Evolutionary conservation across 2,888 invertebrate species (phyloP), one percentile per base, ranked within the genome.

Genomic region (Drosophila subsilvestris): DNA sequence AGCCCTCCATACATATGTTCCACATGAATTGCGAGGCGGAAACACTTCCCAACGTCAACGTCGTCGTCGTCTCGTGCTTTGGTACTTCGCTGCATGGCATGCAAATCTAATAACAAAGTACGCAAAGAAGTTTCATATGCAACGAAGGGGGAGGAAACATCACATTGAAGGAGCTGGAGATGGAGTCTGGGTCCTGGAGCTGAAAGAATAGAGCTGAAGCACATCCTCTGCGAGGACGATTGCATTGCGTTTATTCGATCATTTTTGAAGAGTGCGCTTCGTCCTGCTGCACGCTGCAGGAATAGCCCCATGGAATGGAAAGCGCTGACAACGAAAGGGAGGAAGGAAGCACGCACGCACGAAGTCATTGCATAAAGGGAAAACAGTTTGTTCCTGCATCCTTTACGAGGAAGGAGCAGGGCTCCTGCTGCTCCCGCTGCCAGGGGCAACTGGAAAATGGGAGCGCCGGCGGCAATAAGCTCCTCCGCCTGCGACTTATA

Each of bases 51-150:
- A 68, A 50, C 44, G 29, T 44, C 48, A 22, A 51, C 48, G 12
- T 57, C 47, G 27, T 44, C 44, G 54, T 29, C 20, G 55, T 56
- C 73, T 14, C 37, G 37, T 37, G 14, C 37, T 14, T 6, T 2
- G 27, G 37, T 37, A 14, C 37, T 37, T 63, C 43, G 65, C 65
- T 63, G 51, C 56, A 3, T 42, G 60, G 43, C 73, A 84, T 57
- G 79, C 77, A 80, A 88, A 88, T 88, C 88, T 77, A 85, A 85
- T 85, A 85, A 77, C 65, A 84, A 74, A 61, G 75, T 77, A 55
- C 57, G 55, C 61, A 65, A 68, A 68, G 55, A 74, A 83, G 71
- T 74, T 86, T 37, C 71, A 55, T 49, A 72, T 67, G 87, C 72
- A 32, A 18, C 66, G 43, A 49, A 18, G 37, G 14, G 77, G 63